Evolutionary conservation across 2,888 invertebrate genomes (phyloP).

Genomic region (Gymnocheta viridis): DNA sequence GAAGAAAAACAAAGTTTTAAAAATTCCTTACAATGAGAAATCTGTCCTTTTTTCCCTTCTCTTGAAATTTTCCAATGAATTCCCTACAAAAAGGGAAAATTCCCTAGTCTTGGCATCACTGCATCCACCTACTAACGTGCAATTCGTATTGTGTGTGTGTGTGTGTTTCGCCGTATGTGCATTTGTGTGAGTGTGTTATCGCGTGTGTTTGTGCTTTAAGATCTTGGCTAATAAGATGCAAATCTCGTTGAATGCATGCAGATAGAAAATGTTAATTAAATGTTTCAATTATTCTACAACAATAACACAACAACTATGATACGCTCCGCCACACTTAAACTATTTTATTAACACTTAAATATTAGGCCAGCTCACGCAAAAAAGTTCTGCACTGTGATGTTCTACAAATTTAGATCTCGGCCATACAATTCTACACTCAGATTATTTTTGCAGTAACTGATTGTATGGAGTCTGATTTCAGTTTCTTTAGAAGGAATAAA

Average conservation of each 20-base stretch:
- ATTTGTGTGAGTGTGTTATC: background rate
- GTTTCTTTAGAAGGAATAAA: too few relatives aligned
- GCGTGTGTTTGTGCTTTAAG: background rate
- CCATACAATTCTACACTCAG: too few relatives aligned
- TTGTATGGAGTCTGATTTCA: too few relatives aligned
- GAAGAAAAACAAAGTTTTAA: too few relatives aligned
- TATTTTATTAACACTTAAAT: background rate
- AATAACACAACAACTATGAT: constrained; percentile 4
- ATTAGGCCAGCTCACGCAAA: background rate
- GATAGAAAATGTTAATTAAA: constrained; percentile 53
- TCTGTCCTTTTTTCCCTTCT: too few relatives aligned
- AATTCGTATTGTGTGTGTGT: background rate
- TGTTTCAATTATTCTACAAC: constrained; percentile 45
- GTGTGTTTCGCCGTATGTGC: background rate
- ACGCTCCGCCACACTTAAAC: background rate
- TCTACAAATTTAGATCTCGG: too few relatives aligned
- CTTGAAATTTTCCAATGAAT: too few relatives aligned
- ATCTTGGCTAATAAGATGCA: constrained; percentile 61
- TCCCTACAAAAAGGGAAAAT: too few relatives aligned
- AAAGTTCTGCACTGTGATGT: background rate
- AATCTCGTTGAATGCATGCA: constrained; percentile 44
- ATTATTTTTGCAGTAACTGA: too few relatives aligned
- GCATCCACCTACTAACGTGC: background rate
- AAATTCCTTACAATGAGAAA: too few relatives aligned
- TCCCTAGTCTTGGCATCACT: too few relatives aligned